A percentile compares a stretch with the other conserved stretches of the same genome.
Evolutionary conservation across 2,888 invertebrate genomes (phyloP).

Genomic region (Sphaeridia pumilis): DNA sequence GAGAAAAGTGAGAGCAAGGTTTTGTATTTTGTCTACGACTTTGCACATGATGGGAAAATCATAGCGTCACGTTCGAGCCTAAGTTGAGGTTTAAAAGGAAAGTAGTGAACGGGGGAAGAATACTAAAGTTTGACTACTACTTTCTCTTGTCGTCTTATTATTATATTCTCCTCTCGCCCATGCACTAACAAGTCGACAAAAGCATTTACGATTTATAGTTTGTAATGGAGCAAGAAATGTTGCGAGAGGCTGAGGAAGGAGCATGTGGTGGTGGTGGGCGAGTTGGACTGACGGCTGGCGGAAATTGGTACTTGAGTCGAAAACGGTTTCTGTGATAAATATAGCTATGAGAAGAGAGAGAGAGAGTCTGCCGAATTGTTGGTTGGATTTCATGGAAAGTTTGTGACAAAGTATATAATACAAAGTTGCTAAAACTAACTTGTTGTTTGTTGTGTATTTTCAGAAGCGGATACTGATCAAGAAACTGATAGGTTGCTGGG

Average conservation of each 20-base stretch:
- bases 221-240: no score
- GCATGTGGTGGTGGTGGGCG: no score
- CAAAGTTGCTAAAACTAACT: no score
- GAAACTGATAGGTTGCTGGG: constrained; percentile 94
- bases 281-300: not conserved
- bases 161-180: not conserved
- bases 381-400: no score
- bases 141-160: not conserved
- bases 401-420: no score
- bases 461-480: constrained; percentile 87
- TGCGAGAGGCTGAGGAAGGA: not conserved
- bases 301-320: not conserved
- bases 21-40: no score
- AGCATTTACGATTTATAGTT: no score
- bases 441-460: constrained; percentile 5
- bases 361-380: not conserved
- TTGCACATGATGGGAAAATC: not conserved
- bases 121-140: not conserved
- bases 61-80: not conserved
- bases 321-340: not conserved
- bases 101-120: not conserved
- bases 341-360: not conserved
- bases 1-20: no score
- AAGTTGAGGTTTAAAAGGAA: not conserved
- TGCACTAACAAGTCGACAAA: not conserved